Evolutionary conservation across 2,113 vertebrate genomes (phyloP).

Genomic region (Corythornis madagascariensis): DNA sequence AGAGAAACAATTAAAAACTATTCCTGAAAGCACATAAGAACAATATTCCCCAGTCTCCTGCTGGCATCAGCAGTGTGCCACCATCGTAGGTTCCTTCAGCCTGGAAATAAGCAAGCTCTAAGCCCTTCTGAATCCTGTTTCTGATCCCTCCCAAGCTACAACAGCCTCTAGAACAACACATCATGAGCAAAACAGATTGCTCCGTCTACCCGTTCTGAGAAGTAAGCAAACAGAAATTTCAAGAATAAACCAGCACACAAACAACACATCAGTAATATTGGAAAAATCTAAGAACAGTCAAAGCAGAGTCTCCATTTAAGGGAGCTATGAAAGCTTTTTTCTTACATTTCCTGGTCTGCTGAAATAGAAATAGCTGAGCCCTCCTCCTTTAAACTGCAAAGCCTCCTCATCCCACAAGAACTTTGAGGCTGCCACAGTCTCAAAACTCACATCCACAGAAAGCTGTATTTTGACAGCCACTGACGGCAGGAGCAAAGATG

Average conservation of each 20-base stretch:
- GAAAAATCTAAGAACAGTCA: conserved; percentile 27
- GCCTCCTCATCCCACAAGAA: conserved; percentile 2
- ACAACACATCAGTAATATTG: not conserved
- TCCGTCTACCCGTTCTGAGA: not conserved
- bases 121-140: not conserved
- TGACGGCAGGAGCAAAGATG: conserved; percentile 21
- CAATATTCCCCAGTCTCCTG: not conserved
- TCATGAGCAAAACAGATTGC: not conserved
- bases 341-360: not conserved
- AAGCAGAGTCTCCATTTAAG: conserved; percentile 29
- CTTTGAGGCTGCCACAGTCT: conserved; percentile 1
- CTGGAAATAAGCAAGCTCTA: not conserved
- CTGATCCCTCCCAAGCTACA: not conserved
- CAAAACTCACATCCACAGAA: conserved; percentile 34
- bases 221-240: conserved; percentile 25
- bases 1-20: conserved; percentile 12
- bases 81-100: not conserved
- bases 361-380: not conserved
- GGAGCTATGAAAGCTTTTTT: not conserved
- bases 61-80: rapidly evolving
- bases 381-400: not conserved
- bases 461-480: conserved; percentile 46
- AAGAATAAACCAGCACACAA: conserved; percentile 9
- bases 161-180: not conserved
- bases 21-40: not conserved